Evolutionary conservation across 2,113 vertebrate genomes (phyloP).

Genomic region (Pitta sordida): DNA sequence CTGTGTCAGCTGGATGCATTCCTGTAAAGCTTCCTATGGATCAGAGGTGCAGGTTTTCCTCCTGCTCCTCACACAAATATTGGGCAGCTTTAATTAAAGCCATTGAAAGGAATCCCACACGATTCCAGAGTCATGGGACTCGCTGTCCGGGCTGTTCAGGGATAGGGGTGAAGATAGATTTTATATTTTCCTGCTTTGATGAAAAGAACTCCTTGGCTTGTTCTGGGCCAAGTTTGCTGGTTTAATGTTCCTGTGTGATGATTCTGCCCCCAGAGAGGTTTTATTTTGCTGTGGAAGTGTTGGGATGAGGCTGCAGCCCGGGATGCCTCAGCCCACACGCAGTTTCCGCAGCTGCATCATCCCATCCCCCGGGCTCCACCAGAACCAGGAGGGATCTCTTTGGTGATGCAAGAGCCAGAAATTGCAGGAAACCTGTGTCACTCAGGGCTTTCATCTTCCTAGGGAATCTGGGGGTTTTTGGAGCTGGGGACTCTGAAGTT

Average conservation of each 20-base stretch:
- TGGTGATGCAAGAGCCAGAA: slow-evolving; percentile 6
- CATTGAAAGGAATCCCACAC: neutral
- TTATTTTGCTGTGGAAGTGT: slow-evolving; percentile 18
- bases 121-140: neutral
- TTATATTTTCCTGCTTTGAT: neutral
- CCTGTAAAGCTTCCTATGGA: neutral
- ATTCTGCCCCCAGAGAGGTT: slow-evolving; percentile 22
- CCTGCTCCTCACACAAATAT: neutral
- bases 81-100: neutral
- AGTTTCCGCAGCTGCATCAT: slow-evolving; percentile 69
- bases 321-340: slow-evolving; percentile 59
- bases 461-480: neutral
- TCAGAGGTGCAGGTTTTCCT: neutral
- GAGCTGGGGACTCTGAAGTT: neutral
- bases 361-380: neutral
- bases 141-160: neutral
- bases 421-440: slow-evolving; percentile 21
- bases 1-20: neutral
- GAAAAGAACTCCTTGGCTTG: neutral
- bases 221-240: neutral
- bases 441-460: slow-evolving; percentile 19
- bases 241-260: neutral
- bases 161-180: neutral
- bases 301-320: slow-evolving; percentile 16
- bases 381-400: neutral